A percentile compares a stretch with the other conserved stretches of the same genome.
phyloP scores from a whole-genome alignment of 2,888 invertebrate species.

The Lasioglossum calceatum region DNA sequence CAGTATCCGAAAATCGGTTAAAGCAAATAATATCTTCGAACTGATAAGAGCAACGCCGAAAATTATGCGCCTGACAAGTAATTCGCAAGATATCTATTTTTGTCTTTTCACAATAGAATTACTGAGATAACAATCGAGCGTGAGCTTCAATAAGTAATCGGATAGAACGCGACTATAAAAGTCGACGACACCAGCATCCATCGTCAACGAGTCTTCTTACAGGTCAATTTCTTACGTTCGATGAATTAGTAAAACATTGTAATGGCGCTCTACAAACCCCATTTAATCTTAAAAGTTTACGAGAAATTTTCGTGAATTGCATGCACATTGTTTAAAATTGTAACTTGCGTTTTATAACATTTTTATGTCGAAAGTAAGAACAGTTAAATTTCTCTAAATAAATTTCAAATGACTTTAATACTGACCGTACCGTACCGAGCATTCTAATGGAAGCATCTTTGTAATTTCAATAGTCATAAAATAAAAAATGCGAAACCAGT shows the following conservation, averaged over 20 bases:
- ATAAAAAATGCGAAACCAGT: background rate
- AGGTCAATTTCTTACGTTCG: conserved; percentile 43
- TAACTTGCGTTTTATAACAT: background rate
- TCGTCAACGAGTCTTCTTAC: conserved; percentile 37
- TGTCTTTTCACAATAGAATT: background rate
- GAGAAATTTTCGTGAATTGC: background rate
- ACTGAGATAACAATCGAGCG: background rate
- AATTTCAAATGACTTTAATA: background rate
- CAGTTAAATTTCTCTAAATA: background rate
- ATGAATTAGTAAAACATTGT: background rate
- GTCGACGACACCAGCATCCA: conserved; percentile 70
- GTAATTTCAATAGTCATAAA: background rate
- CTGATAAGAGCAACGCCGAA: background rate
- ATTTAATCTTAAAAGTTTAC: background rate
- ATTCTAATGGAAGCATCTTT: no score
- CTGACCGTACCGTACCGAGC: background rate
- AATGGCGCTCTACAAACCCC: background rate
- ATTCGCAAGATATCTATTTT: background rate
- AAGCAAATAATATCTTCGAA: background rate
- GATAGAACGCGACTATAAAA: conserved; percentile 48
- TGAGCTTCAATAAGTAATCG: conserved; percentile 5
- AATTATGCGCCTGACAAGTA: background rate
- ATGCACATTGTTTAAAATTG: background rate
- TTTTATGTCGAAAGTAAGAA: background rate
- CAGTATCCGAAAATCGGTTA: conserved; percentile 5